Conservation (phyloP, 2,888 invertebrate species). For the Oligia fasciuncula region DNA sequence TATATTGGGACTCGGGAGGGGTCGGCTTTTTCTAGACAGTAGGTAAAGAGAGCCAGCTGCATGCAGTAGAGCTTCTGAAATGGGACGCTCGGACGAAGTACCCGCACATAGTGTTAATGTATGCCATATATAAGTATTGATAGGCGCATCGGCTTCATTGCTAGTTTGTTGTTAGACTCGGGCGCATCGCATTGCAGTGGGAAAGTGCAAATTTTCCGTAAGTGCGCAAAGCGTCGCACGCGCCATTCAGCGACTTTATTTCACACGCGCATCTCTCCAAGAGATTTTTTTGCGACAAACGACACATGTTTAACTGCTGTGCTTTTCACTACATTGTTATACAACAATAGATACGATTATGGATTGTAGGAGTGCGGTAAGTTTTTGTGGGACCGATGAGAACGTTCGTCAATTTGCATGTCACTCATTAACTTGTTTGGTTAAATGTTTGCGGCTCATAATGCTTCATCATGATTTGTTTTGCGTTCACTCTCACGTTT, state of each 20-base stretch:
- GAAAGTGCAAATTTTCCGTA: constrained; percentile 78
- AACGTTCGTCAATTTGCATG: constrained; percentile 64
- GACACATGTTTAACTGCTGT: constrained; percentile 72
- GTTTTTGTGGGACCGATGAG: constrained; percentile 73
- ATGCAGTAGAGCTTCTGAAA: constrained; percentile 47
- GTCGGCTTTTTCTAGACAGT: constrained; percentile 52
- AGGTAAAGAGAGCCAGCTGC: constrained; percentile 54
- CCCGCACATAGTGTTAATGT: constrained; percentile 71
- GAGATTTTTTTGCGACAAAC: constrained; percentile 67
- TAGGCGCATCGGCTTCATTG: constrained; percentile 82
- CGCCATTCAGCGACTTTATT: constrained; percentile 61
- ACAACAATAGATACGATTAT: constrained; percentile 79
- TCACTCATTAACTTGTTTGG: constrained; percentile 52
- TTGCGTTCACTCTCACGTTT: constrained; percentile 46
- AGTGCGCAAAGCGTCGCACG: constrained; percentile 63
- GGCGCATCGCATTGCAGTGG: constrained; percentile 76
- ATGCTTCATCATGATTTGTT: constrained; percentile 35
- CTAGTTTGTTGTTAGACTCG: constrained; percentile 74
- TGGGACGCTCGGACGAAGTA: constrained; percentile 64
- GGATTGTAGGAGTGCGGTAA: constrained; percentile 85
- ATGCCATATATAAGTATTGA: constrained; percentile 86
- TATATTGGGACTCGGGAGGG: not conserved
- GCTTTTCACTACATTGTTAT: constrained; percentile 84
- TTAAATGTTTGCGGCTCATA: constrained; percentile 52
- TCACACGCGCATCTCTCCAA: constrained; percentile 76